Evolutionary conservation across 2,888 invertebrate species (phyloP).

Genomic region (Nesidiocoris tenuis): DNA sequence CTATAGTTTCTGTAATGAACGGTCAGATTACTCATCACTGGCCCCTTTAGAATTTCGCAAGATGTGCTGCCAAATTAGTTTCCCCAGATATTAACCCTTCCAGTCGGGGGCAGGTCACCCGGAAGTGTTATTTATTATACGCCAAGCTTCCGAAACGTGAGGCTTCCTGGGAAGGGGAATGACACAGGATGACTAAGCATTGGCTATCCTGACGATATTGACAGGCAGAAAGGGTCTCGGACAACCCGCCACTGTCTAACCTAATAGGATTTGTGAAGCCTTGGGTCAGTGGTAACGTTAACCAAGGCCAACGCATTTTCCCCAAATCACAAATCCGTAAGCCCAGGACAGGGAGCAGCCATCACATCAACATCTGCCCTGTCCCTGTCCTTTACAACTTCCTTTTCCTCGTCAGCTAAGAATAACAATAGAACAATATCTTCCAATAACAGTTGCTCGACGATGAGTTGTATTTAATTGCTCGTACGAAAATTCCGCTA

Average conservation of each 20-base stretch:
- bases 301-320: not conserved
- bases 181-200: not conserved
- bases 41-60: too few relatives aligned
- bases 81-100: not conserved
- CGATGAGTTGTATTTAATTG: too few relatives aligned
- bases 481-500: too few relatives aligned
- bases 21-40: too few relatives aligned
- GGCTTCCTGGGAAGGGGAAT: not conserved
- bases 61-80: not conserved
- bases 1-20: too few relatives aligned
- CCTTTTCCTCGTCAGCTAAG: not conserved
- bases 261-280: not conserved
- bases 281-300: not conserved
- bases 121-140: not conserved
- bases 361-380: not conserved
- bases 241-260: not conserved
- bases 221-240: not conserved
- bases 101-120: not conserved
- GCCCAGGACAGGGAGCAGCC: not conserved
- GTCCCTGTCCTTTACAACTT: not conserved
- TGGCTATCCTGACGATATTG: not conserved
- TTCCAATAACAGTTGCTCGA: too few relatives aligned
- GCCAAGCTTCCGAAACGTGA: not conserved
- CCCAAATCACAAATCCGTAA: not conserved
- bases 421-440: not conserved